These are phyloP conservation scores for Hormaphis cornu DNA, from an alignment of 1,140 invertebrate species.

Conservation along the genomic window DNA sequence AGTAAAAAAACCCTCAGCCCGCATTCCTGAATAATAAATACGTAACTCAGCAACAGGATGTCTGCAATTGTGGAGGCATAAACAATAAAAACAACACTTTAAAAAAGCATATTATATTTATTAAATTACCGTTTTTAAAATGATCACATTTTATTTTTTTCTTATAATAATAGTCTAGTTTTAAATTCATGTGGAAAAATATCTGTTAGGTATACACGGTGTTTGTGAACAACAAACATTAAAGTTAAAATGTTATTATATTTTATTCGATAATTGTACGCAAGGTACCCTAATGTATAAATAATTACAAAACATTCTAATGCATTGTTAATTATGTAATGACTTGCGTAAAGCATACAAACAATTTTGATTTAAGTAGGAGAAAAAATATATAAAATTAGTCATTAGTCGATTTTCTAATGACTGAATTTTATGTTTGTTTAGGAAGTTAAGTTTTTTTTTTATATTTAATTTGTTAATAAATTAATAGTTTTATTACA, in stretches of 20 bases:
- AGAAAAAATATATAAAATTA: slow-evolving; percentile 14
- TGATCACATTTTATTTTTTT: slow-evolving; percentile 2
- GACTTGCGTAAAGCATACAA: neutral
- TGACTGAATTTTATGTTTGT: slow-evolving; percentile 16
- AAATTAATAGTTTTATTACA: slow-evolving; percentile 27
- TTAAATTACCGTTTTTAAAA: slow-evolving; percentile 3
- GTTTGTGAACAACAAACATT: neutral
- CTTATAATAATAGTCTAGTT: slow-evolving; percentile 4
- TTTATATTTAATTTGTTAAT: slow-evolving; percentile 25
- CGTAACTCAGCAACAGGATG: no score
- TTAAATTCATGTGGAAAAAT: neutral
- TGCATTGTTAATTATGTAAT: slow-evolving; percentile 25
- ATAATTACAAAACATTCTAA: neutral
- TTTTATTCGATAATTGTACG: neutral
- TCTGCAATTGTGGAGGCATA: no score
- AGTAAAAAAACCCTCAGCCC: no score
- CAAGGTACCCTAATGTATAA: neutral
- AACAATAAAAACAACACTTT: neutral
- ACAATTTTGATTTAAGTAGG: slow-evolving; percentile 29
- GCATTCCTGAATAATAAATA: no score
- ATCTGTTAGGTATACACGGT: neutral
- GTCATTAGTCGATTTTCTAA: slow-evolving; percentile 21
- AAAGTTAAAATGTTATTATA: neutral
- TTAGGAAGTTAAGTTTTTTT: slow-evolving; percentile 24
- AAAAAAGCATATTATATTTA: slow-evolving; percentile 19